Conservation (phyloP, 1,140 invertebrate species). For the Apolygus lucorum region DNA sequence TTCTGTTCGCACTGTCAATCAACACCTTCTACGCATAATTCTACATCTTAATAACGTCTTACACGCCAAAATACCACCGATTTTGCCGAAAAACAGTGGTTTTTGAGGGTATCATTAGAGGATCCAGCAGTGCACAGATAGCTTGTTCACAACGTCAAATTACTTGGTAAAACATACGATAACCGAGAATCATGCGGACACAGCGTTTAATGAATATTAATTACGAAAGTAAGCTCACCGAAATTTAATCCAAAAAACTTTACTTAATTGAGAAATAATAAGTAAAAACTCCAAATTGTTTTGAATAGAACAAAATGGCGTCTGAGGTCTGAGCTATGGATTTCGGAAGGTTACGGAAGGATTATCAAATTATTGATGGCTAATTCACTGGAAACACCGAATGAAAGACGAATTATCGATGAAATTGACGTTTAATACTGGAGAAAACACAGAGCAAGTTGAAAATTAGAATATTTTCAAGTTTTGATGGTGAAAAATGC, state of each 20-base stretch:
- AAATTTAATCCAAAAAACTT: not conserved
- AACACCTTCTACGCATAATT: no score
- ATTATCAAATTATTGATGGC: no score
- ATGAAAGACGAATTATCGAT: no score
- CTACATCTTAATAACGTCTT: no score
- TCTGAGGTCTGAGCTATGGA: not conserved
- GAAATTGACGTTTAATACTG: no score
- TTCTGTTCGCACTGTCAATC: no score
- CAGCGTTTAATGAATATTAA: not conserved
- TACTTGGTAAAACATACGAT: not conserved
- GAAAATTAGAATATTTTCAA: no score
- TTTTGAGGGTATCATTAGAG: not conserved
- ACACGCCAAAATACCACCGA: no score
- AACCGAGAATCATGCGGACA: not conserved
- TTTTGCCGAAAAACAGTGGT: not conserved
- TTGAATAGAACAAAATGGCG: constrained; percentile 16
- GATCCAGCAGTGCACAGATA: not conserved
- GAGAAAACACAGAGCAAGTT: no score
- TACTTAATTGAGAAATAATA: not conserved
- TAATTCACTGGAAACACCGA: no score
- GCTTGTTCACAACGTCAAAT: not conserved
- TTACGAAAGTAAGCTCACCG: not conserved
- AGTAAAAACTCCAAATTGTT: constrained; percentile 9
- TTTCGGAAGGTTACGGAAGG: constrained; percentile 10
- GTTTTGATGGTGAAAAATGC: no score